Conservation (phyloP, 37 sponge, comb jelly and placozoan species). For the Mnemiopsis leidyi region DNA sequence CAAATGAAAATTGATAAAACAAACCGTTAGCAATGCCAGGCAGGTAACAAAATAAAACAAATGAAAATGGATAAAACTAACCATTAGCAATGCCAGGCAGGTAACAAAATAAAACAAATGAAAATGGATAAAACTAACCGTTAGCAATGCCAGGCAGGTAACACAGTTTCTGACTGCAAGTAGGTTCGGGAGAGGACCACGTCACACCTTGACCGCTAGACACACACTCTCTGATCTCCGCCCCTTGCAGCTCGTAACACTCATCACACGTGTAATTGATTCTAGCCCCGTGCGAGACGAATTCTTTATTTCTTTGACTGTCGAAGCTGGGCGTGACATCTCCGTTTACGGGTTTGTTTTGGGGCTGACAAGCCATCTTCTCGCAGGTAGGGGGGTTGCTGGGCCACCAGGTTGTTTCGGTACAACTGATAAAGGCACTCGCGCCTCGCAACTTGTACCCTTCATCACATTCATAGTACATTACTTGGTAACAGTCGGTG, state of each 20-base stretch:
- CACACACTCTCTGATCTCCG: neutral
- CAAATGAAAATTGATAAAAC: neutral
- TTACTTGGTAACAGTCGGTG: neutral
- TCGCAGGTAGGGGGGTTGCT: neutral
- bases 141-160: neutral
- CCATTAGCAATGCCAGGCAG: neutral
- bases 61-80: neutral
- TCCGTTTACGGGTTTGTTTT: neutral
- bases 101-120: neutral
- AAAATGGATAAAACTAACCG: neutral
- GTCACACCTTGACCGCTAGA: neutral
- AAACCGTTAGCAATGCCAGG: neutral
- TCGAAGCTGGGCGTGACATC: neutral
- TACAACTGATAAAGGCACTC: neutral
- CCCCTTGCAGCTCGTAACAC: constrained; percentile 16
- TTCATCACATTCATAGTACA: neutral
- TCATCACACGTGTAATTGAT: neutral
- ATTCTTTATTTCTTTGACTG: neutral
- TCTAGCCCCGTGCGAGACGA: neutral
- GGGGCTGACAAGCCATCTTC: neutral
- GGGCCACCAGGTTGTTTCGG: neutral
- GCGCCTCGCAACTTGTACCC: constrained; percentile 1
- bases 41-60: neutral
- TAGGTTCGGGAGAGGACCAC: neutral
- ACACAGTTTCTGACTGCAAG: neutral